A percentile compares a stretch with the other conserved stretches of the same genome.
These are phyloP conservation scores for Ormia ochracea DNA, from an alignment of 2,888 invertebrate genomes.

Conservation along the genomic window DNA sequence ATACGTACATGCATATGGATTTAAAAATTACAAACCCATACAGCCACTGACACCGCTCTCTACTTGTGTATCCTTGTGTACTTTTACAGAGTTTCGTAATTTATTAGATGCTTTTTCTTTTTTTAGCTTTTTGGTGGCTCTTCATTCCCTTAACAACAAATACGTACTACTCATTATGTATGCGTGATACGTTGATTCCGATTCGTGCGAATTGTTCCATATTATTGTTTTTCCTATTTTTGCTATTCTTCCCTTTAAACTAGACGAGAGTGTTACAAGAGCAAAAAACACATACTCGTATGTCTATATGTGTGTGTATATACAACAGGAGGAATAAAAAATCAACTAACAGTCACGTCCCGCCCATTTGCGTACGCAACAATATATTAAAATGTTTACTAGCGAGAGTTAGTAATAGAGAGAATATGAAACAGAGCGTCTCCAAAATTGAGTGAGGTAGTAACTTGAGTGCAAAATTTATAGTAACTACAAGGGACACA, in stretches of 20 bases:
- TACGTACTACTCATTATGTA: conserved; percentile 71
- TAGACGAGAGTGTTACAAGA: conserved; percentile 39
- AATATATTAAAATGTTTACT: conserved; percentile 52
- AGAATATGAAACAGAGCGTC: conserved; percentile 7
- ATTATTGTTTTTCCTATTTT: conserved; percentile 53
- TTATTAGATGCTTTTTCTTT: not conserved
- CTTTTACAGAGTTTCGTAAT: not conserved
- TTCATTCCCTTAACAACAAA: conserved; percentile 6
- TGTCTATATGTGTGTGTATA: no score
- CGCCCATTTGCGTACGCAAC: conserved; percentile 76
- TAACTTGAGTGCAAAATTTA: conserved; percentile 9
- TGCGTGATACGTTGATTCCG: conserved; percentile 75
- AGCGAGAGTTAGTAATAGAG: conserved; percentile 42
- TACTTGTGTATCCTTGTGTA: conserved; percentile 14
- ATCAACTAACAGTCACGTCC: conserved; percentile 76
- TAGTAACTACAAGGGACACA: conserved; percentile 35
- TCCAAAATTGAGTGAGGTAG: not conserved
- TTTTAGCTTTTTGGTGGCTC: not conserved
- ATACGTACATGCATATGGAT: not conserved
- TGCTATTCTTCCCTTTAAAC: conserved; percentile 30
- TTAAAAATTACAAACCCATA: not conserved
- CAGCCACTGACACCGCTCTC: not conserved
- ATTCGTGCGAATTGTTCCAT: conserved; percentile 68
- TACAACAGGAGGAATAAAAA: conserved; percentile 62
- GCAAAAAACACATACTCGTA: no score